Evolutionary conservation across 2,888 invertebrate genomes (phyloP), one percentile per base, ranked within the genome.

Genomic region (Limnephilus auricula): DNA sequence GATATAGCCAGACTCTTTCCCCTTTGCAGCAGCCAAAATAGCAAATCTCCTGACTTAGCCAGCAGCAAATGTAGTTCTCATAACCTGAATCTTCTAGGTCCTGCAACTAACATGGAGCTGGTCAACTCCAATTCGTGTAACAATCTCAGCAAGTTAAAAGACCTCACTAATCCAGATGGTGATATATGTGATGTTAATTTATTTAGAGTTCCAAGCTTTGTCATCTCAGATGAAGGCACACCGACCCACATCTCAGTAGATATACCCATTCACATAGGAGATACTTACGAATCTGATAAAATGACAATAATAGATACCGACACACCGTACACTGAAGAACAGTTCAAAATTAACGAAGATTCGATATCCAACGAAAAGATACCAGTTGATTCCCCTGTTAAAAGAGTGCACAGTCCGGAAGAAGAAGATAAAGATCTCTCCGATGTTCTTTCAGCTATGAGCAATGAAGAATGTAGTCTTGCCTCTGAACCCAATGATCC

Each of bases 401-500:
- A 94, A 32, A 95, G 95, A 91, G 95, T 95, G 92, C 94, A 95
- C 93, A 95, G 95, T 92, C 94, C 95, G 93, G 94, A 94, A 34
- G 92, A 93, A 25, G 96, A 96, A 89, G 96, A 95, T 82, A 96
- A 95, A 94, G 96, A 96, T 94, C 96, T 96, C 91, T 95, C 95
- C 93, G 97, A 97, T 94, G 96, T 97, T 93, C 95, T 96, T 4
- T 96, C 96, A 1, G 96, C 95, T 30, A 96, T 96, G 50, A 97
- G 97, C 94, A 97, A 97, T 94, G 97, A 97, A 94, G 97, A 97
- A 94, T 97, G 96, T 94, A 97, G 97, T 94, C 96, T 97, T 93
- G 96, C 96, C 90, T 97, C 97, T 3, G 97, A 97, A 94, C 97
- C 97, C 78, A 95, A 97, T 86, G 97, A 97, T 92, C 96, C 96